Conservation (phyloP, 2,797 vertebrate genomes). For the Enteromius paludinosus region DNA sequence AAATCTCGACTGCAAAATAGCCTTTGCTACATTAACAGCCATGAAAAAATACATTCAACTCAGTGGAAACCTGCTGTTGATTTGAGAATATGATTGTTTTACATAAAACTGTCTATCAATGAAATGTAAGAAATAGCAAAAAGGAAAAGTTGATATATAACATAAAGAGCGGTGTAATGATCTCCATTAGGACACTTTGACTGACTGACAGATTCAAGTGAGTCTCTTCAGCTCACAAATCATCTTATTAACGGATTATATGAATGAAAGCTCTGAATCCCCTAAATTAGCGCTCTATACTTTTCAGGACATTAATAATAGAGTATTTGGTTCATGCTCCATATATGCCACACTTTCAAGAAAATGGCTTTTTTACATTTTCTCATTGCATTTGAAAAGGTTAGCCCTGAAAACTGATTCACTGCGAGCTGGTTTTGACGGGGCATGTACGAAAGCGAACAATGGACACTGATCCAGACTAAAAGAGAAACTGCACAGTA, state of each 20-base stretch:
- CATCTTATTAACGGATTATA: not conserved
- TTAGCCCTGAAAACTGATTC: not conserved
- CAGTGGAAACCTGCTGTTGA: not conserved
- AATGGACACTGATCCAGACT: not conserved
- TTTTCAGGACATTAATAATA: not conserved
- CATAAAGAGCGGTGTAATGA: not conserved
- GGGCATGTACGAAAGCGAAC: not conserved
- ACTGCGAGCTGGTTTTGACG: not conserved
- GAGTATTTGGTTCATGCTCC: not conserved
- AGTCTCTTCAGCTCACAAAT: not conserved
- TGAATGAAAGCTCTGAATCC: not conserved
- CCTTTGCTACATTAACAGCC: not conserved
- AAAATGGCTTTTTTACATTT: not conserved
- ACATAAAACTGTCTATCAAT: not conserved
- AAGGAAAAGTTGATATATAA: not conserved
- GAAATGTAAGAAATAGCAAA: not conserved
- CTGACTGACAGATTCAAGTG: not conserved
- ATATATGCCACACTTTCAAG: not conserved
- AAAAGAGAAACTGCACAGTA: not conserved
- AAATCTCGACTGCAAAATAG: not conserved
- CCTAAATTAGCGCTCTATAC: not conserved
- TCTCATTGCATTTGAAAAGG: not conserved
- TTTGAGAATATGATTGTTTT: not conserved
- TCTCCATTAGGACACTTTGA: not conserved
- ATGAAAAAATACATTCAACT: not conserved